Evolutionary conservation across 2,888 invertebrate species (phyloP).

Genomic region (Agrotis puta): DNA sequence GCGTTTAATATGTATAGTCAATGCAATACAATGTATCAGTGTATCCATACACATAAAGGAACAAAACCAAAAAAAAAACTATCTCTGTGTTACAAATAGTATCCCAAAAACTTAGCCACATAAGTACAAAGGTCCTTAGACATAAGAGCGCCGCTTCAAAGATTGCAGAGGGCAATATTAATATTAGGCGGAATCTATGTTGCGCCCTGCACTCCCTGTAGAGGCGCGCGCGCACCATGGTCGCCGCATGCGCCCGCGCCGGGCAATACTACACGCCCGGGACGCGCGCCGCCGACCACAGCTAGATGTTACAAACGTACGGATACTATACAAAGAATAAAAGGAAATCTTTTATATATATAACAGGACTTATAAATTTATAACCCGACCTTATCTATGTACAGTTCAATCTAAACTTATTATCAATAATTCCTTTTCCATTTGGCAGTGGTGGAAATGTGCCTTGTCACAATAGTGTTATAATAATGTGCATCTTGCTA

Average conservation of each 20-base stretch:
- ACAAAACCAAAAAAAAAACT: constrained; percentile 90
- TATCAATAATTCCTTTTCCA: constrained; percentile 79
- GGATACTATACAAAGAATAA: constrained; percentile 88
- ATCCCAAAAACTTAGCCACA: constrained; percentile 84
- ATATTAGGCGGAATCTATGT: constrained; percentile 90
- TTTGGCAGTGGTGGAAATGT: constrained; percentile 91
- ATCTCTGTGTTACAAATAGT: constrained; percentile 83
- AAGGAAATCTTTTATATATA: constrained; percentile 88
- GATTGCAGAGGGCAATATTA: constrained; percentile 88
- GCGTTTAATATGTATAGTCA: constrained; percentile 81
- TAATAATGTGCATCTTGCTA: constrained; percentile 76
- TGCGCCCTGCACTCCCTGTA: constrained; percentile 88
- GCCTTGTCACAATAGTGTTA: constrained; percentile 86
- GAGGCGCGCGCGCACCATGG: constrained; percentile 76
- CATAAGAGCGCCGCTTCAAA: constrained; percentile 84
- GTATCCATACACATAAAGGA: constrained; percentile 90
- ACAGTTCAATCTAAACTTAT: constrained; percentile 79
- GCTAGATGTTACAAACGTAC: constrained; percentile 83
- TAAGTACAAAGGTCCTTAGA: constrained; percentile 86
- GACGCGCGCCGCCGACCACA: constrained; percentile 71
- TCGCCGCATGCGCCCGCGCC: constrained; percentile 54
- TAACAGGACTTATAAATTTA: constrained; percentile 87
- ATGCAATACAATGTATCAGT: constrained; percentile 79
- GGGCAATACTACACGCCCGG: constrained; percentile 66
- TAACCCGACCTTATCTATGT: constrained; percentile 87